Evolutionary conservation across 2,113 vertebrate species (phyloP).

Genomic region (Sander vitreus): DNA sequence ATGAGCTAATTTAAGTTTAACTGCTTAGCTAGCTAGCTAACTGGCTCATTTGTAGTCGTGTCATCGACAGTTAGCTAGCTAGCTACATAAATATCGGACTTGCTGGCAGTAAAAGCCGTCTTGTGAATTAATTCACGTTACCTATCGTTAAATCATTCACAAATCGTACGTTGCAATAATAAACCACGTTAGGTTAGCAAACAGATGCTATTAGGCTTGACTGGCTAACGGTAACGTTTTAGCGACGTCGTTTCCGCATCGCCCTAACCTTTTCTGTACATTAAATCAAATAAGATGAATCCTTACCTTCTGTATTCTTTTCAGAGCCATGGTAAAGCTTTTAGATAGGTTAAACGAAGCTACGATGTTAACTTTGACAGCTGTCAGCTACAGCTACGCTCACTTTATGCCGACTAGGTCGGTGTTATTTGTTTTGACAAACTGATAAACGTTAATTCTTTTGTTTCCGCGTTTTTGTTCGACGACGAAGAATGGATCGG

Average conservation of each 20-base stretch:
- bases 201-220: conserved; percentile 25
- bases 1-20: conserved; percentile 35
- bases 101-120: background rate
- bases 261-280: conserved; percentile 18
- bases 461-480: conserved; percentile 83
- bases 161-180: background rate
- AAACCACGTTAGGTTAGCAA: conserved; percentile 3
- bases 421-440: conserved; percentile 72
- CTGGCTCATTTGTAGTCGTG: background rate
- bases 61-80: background rate
- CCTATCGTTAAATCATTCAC: fast-evolving
- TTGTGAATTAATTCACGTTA: background rate
- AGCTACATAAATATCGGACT: background rate
- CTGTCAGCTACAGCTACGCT: conserved; percentile 56
- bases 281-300: conserved; percentile 13
- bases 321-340: conserved; percentile 75
- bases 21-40: background rate
- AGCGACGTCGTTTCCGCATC: conserved; percentile 55
- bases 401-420: conserved; percentile 55
- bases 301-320: conserved; percentile 82
- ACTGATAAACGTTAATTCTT: conserved; percentile 65
- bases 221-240: conserved; percentile 42
- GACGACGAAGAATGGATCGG: conserved; percentile 35
- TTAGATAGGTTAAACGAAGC: background rate
- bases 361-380: conserved; percentile 28